Percentiles rank a stretch among this genome's conserved stretches.
Evolutionary conservation across 2,113 vertebrate genomes (phyloP).

Genomic region (Cephalopterus ornatus): DNA sequence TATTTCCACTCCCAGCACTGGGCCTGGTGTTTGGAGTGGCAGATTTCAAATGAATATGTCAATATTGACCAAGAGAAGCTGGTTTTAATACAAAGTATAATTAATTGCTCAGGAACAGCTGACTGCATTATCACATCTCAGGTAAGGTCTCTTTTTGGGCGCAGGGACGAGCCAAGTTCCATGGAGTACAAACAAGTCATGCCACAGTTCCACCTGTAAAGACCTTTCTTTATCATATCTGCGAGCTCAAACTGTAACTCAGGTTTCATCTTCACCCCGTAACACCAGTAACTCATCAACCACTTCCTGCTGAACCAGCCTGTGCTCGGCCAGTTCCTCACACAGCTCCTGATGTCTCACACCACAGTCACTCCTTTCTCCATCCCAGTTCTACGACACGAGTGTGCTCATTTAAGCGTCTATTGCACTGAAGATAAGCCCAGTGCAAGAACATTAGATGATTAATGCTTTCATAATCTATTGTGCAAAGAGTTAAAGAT

Average conservation of each 20-base stretch:
- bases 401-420: not conserved
- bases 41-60: not conserved
- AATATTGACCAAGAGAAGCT: not conserved
- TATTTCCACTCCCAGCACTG: not conserved
- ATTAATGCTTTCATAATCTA: constrained; percentile 13
- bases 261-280: not conserved
- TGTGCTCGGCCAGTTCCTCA: not conserved
- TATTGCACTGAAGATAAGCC: not conserved
- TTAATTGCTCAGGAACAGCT: not conserved
- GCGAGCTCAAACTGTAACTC: not conserved
- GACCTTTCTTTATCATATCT: not conserved
- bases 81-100: not conserved
- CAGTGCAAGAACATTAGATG: not conserved
- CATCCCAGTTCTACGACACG: rapidly evolving
- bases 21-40: not conserved
- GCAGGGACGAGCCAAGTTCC: not conserved
- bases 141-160: not conserved
- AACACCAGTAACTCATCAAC: constrained; percentile 18
- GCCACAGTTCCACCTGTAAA: not conserved
- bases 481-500: constrained; percentile 23
- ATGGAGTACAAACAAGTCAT: not conserved
- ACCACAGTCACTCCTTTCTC: not conserved
- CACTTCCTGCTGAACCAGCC: constrained; percentile 48
- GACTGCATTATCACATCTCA: not conserved
- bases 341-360: not conserved